Conservation (phyloP, 2,888 invertebrate species). For the Stenichneumon culpator region DNA sequence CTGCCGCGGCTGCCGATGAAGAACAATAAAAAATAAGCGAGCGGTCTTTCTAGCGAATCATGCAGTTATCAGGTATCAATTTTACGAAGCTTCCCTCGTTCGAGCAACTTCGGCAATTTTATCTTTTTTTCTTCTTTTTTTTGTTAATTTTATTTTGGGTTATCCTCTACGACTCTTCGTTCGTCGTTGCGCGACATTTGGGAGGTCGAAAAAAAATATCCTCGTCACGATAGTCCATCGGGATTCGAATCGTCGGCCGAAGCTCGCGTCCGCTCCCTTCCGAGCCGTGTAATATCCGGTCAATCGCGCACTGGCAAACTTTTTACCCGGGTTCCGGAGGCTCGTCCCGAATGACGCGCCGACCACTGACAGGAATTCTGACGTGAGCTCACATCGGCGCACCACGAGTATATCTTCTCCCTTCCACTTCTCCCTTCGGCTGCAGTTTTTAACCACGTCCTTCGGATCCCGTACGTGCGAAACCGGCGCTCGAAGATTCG, state of each 20-base stretch:
- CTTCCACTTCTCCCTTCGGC: constrained; percentile 4
- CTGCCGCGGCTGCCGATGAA: constrained; percentile 76
- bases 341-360: constrained; percentile 69
- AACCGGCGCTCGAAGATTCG: constrained; percentile 52
- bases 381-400: constrained; percentile 65
- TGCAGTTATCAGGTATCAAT: constrained; percentile 65
- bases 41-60: constrained; percentile 78
- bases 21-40: constrained; percentile 83
- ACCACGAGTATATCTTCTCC: constrained; percentile 12
- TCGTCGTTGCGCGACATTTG: background rate
- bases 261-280: constrained; percentile 36
- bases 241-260: constrained; percentile 48
- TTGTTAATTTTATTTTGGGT: background rate
- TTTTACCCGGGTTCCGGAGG: constrained; percentile 66
- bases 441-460: constrained; percentile 36
- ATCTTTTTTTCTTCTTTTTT: background rate
- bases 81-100: constrained; percentile 19
- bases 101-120: constrained; percentile 3
- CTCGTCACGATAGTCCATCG: constrained; percentile 43
- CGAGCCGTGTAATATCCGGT: constrained; percentile 53
- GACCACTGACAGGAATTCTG: constrained; percentile 68
- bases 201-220: constrained; percentile 26
- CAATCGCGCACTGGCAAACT: constrained; percentile 49
- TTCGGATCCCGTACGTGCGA: constrained; percentile 57
- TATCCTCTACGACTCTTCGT: constrained; percentile 8